phyloP scores from a whole-genome alignment of 2,113 vertebrate genomes.

The Dipodomys spectabilis region DNA sequence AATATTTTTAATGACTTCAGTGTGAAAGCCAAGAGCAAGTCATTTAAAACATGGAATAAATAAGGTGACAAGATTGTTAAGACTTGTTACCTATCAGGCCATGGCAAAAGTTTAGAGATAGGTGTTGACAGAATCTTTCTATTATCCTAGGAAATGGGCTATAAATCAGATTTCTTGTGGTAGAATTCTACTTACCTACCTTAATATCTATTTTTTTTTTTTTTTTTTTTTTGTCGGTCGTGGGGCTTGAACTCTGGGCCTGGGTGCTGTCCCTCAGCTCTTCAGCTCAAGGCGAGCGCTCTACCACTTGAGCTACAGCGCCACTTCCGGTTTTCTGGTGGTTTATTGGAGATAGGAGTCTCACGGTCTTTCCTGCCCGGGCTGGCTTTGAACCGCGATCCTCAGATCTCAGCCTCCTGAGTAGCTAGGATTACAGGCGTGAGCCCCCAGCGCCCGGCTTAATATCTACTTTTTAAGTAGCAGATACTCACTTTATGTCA shows the following conservation, averaged over 20 bases:
- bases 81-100: not conserved
- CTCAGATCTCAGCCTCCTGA: too few species aligned
- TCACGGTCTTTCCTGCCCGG: too few species aligned
- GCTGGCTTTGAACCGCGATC: too few species aligned
- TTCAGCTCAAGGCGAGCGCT: too few species aligned
- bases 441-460: too few species aligned
- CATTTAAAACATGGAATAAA: not conserved
- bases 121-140: not conserved
- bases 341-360: too few species aligned
- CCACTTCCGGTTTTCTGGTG: too few species aligned
- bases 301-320: too few species aligned
- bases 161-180: constrained; percentile 14
- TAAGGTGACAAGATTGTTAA: not conserved
- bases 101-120: not conserved
- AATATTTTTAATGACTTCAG: not conserved
- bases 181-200: not conserved
- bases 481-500: not conserved
- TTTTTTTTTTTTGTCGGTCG: too few species aligned
- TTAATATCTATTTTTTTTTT: not conserved
- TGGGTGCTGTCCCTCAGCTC: too few species aligned
- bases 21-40: not conserved
- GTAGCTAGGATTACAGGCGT: too few species aligned
- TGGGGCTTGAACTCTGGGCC: too few species aligned
- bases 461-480: constrained; percentile 29
- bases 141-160: not conserved